These are phyloP conservation scores for Sepioteuthis lessoniana DNA, from an alignment of 2,888 invertebrate genomes.

Conservation along the genomic window DNA sequence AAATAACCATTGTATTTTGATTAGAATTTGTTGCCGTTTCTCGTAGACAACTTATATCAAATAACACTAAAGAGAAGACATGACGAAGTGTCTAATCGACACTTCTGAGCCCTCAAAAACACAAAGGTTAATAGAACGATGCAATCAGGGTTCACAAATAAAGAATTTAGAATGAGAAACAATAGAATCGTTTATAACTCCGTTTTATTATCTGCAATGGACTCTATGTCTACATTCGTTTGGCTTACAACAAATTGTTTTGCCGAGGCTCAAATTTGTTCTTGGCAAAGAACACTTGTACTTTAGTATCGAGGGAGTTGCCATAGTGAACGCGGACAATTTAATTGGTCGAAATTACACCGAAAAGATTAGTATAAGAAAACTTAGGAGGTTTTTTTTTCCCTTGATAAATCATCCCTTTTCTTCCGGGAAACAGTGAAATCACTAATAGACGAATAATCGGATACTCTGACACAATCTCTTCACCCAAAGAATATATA, in stretches of 20 bases:
- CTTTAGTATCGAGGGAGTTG: not conserved
- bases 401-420: not conserved
- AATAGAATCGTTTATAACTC: not conserved
- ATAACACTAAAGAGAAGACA: no score
- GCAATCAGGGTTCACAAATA: no score
- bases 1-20: no score
- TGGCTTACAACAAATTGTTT: not conserved
- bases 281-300: not conserved
- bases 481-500: not conserved
- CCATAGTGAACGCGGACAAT: not conserved
- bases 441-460: not conserved
- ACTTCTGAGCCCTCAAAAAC: no score
- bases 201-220: not conserved
- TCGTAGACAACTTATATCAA: no score
- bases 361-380: not conserved
- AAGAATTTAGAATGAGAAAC: no score
- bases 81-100: no score
- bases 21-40: no score
- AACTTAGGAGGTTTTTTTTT: not conserved
- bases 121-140: no score
- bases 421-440: not conserved
- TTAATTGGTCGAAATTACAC: not conserved
- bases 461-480: not conserved
- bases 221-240: not conserved
- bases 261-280: not conserved